Base-by-base conservation (phyloP, 1,140 invertebrate genomes). In the Drosophila nasuta region DNA sequence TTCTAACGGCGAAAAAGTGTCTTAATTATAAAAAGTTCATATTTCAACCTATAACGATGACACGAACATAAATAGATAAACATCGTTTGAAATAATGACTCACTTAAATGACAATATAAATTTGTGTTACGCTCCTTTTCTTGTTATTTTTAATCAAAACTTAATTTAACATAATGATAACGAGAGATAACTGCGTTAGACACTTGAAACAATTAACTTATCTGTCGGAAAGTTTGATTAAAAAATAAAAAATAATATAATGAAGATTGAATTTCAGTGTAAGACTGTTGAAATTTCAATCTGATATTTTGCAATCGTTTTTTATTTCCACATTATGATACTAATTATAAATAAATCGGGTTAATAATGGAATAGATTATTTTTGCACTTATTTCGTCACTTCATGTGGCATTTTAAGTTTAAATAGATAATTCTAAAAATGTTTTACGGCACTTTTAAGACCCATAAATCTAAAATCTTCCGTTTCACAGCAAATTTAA, bases 401-500 rank as follows among this genome's bases (percentile, higher is more conserved):
- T 8, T 33, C 7, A 25, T 33, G 33, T 33, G 33, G 7, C 33
- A 33, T 3, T 38, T 38, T 38, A 7, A 28, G 8, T 52, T n/a
- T 2, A 54, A 25, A 28, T 48, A 49, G 13, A 48, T 30, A 60
- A 46, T 10, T 13, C 30, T 2, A 43, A 7, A 60, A 54, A 20
- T 70, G 38, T 38, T 63, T n/a, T 35, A 52, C 13, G 5, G 6
- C 49, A 51, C 11, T 46, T 25, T 20, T 28, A 43, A 41, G 3
- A 15, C 11, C 25, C 17, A 66, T 60, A 43, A 52, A 45, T 46
- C 30, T 48, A 1, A 25, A 33, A 66, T 67, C 52, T 41, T 68
- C 64, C 35, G 8, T 62, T 64, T 56, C 13, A 57, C n/a, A n/a
- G 3, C 62, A 35, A 51, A 58, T 65, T 71, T 65, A 71, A 3